A percentile compares a stretch with the other conserved stretches of the same genome.
Conservation (phyloP, 2,797 vertebrate genomes). For the Ptychobarbus kaznakovi region DNA sequence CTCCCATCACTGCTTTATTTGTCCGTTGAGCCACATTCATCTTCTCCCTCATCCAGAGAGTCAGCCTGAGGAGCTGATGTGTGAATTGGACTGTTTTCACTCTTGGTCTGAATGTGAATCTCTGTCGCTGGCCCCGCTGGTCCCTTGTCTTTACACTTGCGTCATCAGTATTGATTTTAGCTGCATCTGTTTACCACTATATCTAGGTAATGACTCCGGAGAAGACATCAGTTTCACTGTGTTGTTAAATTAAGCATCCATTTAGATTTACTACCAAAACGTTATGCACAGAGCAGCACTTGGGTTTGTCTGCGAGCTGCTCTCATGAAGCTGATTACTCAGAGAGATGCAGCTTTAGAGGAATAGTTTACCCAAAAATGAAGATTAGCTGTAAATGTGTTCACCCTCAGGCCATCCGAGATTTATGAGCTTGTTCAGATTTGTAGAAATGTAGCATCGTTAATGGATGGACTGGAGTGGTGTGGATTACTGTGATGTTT, state of each 20-base stretch:
- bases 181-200: neutral
- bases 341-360: neutral
- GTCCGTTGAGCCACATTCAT: constrained; percentile 7
- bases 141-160: neutral
- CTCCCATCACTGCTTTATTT: constrained; percentile 49
- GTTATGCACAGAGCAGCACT: neutral
- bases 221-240: neutral
- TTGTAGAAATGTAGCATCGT: neutral
- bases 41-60: constrained; percentile 10
- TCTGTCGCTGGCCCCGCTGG: neutral
- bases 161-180: neutral
- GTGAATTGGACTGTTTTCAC: constrained; percentile 20
- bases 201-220: neutral
- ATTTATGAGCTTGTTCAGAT: neutral
- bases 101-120: neutral
- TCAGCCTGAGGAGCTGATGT: neutral
- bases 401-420: neutral
- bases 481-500: neutral
- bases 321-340: neutral
- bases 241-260: neutral
- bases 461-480: neutral
- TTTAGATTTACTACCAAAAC: constrained; percentile 8
- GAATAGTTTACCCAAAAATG: neutral
- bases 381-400: neutral
- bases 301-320: neutral